Evolutionary conservation across 1,140 invertebrate genomes (phyloP), one percentile per base, ranked within the genome.

Genomic region (Drosophila chauvacae): DNA sequence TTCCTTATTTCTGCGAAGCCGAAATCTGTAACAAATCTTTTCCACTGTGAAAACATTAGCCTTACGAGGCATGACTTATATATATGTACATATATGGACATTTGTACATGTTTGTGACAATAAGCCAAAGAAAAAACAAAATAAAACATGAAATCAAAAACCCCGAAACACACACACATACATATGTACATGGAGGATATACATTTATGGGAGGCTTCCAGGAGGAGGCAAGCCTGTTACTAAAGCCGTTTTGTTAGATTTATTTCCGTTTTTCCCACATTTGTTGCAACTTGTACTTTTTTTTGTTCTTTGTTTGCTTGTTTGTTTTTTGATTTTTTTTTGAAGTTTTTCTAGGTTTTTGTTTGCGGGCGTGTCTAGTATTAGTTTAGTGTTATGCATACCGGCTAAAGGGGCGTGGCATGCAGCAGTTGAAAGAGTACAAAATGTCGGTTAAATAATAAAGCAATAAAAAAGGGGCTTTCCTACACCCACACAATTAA

Each of bases 231-330:
- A 79, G 9, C 20, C 39, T 74, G 70, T 63, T 86, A 53, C 75
- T 74, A 88, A 77, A 83, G 68, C 84, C 80, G 72, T 87, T 87
- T 87, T 88, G 84, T 87, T 88, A 88, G 84, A 87, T 87, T 87
- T 88, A 87, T 87, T 87, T 87, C 69, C 80, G 62, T 57, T 88
- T 88, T 77, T 62, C 71, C 45, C 84, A 83, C 77, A 83, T 87
- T 87, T 77, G 72, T 65, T 83, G 80, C 68, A 80, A 87, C 80
- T 83, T 87, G 78, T 80, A 20, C 33, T 18, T 18, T 18, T 55
- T 33, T 59, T 33, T 10, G 64, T 37, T 53, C 20, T 74, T 47
- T 79, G 45, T 23, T 58, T 58, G 14, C 41, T 28, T 77, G 42
- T 58, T 39, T n/a, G 28, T 51, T 70, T 39, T 33, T 28, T 44